phyloP scores from a whole-genome alignment of 2,113 vertebrate genomes.

The Trogon melanurus region DNA sequence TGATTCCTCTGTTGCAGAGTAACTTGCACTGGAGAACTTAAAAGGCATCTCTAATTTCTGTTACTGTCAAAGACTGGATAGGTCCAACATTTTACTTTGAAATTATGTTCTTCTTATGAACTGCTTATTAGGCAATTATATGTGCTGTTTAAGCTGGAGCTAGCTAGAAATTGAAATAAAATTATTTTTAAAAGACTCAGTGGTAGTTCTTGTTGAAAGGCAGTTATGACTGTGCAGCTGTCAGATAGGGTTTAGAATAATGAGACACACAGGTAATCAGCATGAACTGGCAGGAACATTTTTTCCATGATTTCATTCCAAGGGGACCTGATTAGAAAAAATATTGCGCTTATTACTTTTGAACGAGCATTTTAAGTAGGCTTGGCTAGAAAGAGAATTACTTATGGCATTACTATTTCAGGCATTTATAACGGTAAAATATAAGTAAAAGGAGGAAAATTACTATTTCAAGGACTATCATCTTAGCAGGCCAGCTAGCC shows the following conservation, averaged over 20 bases:
- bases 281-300: constrained; percentile 26
- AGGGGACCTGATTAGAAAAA: constrained; percentile 53
- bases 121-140: constrained; percentile 69
- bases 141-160: constrained; percentile 62
- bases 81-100: constrained; percentile 67
- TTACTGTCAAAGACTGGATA: constrained; percentile 45
- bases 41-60: constrained; percentile 60
- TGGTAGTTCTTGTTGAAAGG: constrained; percentile 58
- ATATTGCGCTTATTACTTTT: constrained; percentile 33
- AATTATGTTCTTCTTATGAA: constrained; percentile 64
- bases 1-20: constrained; percentile 3
- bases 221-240: constrained; percentile 21
- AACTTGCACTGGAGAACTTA: constrained; percentile 29
- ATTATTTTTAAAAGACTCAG: constrained; percentile 55
- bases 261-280: constrained; percentile 44
- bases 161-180: constrained; percentile 57
- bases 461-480: neutral
- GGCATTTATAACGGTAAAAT: constrained; percentile 10
- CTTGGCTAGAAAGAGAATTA: constrained; percentile 46
- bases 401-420: constrained; percentile 23
- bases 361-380: constrained; percentile 41
- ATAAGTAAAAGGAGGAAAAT: neutral
- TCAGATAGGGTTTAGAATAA: constrained; percentile 55
- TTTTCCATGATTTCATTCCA: constrained; percentile 42
- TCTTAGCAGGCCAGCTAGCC: neutral